Evolutionary conservation across 2,113 vertebrate species (phyloP).

Genomic region (Picathartes gymnocephalus): DNA sequence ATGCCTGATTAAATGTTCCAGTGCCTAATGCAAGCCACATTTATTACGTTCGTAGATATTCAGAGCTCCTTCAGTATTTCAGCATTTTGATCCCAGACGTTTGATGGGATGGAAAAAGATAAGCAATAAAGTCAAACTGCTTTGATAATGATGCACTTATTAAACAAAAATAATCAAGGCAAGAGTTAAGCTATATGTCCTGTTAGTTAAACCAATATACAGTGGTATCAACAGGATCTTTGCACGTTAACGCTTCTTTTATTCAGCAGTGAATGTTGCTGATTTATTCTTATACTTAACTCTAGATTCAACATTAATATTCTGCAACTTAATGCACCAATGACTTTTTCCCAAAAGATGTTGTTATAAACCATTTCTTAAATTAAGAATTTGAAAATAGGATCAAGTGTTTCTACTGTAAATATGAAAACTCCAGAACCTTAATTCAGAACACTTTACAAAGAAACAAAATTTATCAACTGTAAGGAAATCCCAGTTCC

Average conservation of each 20-base stretch:
- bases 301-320: neutral
- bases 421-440: neutral
- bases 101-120: neutral
- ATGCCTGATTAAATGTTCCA: neutral
- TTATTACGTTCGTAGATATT: neutral
- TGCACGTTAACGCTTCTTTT: neutral
- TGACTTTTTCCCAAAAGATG: neutral
- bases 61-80: neutral
- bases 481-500: neutral
- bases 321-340: neutral
- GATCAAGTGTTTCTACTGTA: neutral
- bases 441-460: neutral
- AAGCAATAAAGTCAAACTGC: neutral
- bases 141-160: neutral
- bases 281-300: neutral
- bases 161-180: neutral
- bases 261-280: neutral
- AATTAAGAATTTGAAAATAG: neutral
- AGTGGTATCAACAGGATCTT: neutral
- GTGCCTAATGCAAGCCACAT: neutral
- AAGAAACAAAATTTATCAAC: neutral
- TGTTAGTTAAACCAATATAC: neutral
- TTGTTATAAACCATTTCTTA: neutral
- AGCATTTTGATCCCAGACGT: neutral
- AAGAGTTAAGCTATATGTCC: neutral